Evolutionary conservation across 2,888 invertebrate genomes (phyloP), one percentile per base, ranked within the genome.

Genomic region (Orthosia gracilis): DNA sequence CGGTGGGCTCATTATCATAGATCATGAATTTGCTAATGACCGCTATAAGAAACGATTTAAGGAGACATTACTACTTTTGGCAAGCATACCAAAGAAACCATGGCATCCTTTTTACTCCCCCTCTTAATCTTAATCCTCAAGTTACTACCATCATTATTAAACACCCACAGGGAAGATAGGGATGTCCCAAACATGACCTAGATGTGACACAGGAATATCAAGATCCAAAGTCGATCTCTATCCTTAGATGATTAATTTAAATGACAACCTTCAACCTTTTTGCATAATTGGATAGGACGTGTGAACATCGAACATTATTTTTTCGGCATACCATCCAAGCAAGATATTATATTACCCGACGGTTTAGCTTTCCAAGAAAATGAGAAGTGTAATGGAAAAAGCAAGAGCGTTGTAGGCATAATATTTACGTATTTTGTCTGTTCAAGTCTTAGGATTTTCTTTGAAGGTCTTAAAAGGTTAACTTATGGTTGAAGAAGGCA

Each of bases 291-390:
- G 18, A 47, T 47, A 31, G 21, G 21, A 77, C 69, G n/a, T 54
- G 78, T 76, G 57, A 77, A 52, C 52, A 59, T 68, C 5, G 58
- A 31, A 77, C 23, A 49, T 58, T n/a, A 9, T 77, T 59, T 50
- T 76, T 73, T 26, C 49, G 26, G 9, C 40, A 15, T 40, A 50
- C 23, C 17, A 40, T 1, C 40, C 9, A 26, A 49, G 21, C 9
- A 50, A 77, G 7, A 74, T 77, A 40, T 40, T 40, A 40, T 47
- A 59, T 74, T 77, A 47, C 11, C n/a, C 45, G 11, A 23, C 2
- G 58, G 52, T 68, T 74, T 78, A 13, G 3, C 2, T 59, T 54
- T 52, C 17, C 69, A 78, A 47, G 52, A 69, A 52, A 77, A 77
- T 58, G 45, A 65, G 26, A 15, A n/a, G 13, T 65, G 21, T 67